phyloP scores from a whole-genome alignment of 2,113 vertebrate species.

The Engraulis encrasicolus region DNA sequence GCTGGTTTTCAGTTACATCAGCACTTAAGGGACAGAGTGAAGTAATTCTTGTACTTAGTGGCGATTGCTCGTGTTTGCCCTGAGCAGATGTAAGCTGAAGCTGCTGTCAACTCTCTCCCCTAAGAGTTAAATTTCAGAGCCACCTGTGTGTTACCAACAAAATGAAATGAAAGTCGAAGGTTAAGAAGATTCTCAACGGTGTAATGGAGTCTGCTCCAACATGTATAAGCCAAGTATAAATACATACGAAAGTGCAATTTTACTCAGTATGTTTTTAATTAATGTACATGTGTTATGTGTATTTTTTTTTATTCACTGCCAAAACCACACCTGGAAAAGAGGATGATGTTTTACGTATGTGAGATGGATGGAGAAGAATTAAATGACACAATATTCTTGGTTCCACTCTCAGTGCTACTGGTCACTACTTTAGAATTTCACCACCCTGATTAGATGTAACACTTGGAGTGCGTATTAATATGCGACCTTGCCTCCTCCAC shows the following conservation, averaged over 20 bases:
- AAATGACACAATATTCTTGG: background rate
- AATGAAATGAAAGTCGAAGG: conserved; percentile 2
- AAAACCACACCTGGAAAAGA: conserved; percentile 6
- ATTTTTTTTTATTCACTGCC: background rate
- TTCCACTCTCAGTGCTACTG: background rate
- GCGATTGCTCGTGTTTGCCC: background rate
- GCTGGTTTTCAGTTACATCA: conserved; percentile 13
- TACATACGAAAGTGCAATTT: conserved; percentile 18
- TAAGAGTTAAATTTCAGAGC: background rate
- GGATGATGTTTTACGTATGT: background rate
- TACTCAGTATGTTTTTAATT: conserved; percentile 13
- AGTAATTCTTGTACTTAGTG: conserved; percentile 13
- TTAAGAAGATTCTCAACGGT: background rate
- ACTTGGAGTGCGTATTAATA: no score
- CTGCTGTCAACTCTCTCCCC: background rate
- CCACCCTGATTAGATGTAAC: background rate
- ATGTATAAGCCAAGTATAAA: conserved; percentile 22
- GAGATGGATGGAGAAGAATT: background rate
- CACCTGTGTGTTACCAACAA: background rate
- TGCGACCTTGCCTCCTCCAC: no score
- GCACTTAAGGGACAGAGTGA: conserved; percentile 5
- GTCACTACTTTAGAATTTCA: background rate
- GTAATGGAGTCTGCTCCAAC: conserved; percentile 17
- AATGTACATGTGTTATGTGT: conserved; percentile 5
- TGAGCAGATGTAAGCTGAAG: background rate